Evolutionary conservation across 2,797 vertebrate genomes (phyloP).

Genomic region (Taenioides sp.): DNA sequence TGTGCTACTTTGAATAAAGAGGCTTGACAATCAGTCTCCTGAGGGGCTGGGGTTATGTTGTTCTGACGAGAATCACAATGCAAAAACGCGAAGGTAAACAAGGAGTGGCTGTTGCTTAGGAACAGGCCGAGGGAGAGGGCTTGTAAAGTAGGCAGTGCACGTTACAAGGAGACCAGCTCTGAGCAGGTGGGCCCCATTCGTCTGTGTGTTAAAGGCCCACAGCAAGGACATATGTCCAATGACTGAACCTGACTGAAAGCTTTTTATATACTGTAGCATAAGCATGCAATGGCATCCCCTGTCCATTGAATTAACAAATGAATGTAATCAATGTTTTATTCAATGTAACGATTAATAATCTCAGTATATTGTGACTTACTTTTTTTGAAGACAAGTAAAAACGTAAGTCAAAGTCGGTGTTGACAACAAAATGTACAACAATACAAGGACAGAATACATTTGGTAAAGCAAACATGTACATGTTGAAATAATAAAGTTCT

Average conservation of each 20-base stretch:
- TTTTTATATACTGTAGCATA: background rate
- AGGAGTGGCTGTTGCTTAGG: slow-evolving; percentile 78
- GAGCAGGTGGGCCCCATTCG: slow-evolving; percentile 51
- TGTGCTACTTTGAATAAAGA: slow-evolving; percentile 48
- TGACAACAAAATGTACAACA: background rate
- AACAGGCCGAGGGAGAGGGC: slow-evolving; percentile 66
- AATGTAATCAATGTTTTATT: background rate
- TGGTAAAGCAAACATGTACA: background rate
- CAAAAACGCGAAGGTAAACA: slow-evolving; percentile 79
- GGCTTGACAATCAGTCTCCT: slow-evolving; percentile 41
- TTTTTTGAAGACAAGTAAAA: background rate
- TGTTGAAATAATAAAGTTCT: slow-evolving; percentile 1
- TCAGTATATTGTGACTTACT: background rate
- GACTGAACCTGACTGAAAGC: slow-evolving; percentile 5
- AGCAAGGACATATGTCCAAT: slow-evolving; percentile 22
- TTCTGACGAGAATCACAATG: slow-evolving; percentile 70
- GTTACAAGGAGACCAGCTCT: slow-evolving; percentile 22
- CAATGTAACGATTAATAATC: background rate
- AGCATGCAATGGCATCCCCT: background rate
- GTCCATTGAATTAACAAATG: background rate
- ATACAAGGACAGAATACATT: background rate
- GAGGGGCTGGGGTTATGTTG: slow-evolving; percentile 44
- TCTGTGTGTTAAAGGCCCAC: slow-evolving; percentile 18
- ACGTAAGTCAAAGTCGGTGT: background rate
- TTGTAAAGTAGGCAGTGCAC: slow-evolving; percentile 55